Percentiles rank a stretch among this genome's conserved stretches.
Evolutionary conservation across 2,888 invertebrate genomes (phyloP).

Genomic region (Lypha dubia): DNA sequence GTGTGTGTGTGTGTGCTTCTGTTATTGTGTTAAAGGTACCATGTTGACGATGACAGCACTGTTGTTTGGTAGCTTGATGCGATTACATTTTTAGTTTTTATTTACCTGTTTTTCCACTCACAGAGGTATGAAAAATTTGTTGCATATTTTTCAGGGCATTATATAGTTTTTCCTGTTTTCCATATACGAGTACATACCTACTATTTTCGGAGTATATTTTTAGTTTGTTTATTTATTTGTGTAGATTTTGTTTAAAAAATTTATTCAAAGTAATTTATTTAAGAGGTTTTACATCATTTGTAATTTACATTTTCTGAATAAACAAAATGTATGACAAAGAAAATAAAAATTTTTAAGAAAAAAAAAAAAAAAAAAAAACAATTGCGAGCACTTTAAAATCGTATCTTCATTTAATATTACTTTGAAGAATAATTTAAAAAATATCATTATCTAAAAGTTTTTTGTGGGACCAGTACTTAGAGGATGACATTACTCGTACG

Average conservation of each 20-base stretch:
- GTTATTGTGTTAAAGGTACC: neutral
- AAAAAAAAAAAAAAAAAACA: conserved; percentile 3
- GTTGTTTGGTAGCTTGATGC: conserved; percentile 54
- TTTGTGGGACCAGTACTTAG: no score
- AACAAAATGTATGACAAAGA: neutral
- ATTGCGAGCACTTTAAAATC: neutral
- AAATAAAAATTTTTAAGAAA: neutral
- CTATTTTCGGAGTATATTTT: conserved; percentile 25
- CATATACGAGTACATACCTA: no score
- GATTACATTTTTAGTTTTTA: conserved; percentile 61
- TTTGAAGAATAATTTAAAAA: no score
- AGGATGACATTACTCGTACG: no score
- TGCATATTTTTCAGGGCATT: conserved; percentile 70
- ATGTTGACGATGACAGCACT: conserved; percentile 49
- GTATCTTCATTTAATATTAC: no score
- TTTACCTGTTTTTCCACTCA: conserved; percentile 5
- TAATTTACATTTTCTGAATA: conserved; percentile 37
- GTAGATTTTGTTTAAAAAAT: conserved; percentile 33
- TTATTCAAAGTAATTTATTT: conserved; percentile 62
- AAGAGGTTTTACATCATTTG: conserved; percentile 62
- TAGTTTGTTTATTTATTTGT: conserved; percentile 32
- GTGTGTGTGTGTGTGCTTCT: conserved; percentile 13
- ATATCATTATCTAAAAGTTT: no score
- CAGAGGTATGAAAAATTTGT: conserved; percentile 67
- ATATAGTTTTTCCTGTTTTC: conserved; percentile 43